Conservation (phyloP, 2,797 vertebrate genomes). For the Pantherophis alleghaniensis region DNA sequence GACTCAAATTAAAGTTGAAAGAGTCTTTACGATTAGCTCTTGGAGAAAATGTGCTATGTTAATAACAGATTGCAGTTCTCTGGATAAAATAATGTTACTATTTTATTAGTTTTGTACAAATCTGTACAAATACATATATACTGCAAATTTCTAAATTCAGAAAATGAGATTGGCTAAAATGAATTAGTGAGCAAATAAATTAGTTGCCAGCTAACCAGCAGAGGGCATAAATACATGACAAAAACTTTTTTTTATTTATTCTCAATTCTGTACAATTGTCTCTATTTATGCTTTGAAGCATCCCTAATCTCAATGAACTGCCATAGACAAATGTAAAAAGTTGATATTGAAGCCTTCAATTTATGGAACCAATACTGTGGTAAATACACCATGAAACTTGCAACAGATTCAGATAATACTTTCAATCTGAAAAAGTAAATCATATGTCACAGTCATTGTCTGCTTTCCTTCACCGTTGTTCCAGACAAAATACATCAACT, state of each 20-base stretch:
- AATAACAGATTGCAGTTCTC: neutral
- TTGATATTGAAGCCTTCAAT: neutral
- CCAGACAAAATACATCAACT: constrained; percentile 3
- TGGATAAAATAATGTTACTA: neutral
- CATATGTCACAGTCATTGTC: constrained; percentile 7
- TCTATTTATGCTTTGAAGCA: neutral
- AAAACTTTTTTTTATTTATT: neutral
- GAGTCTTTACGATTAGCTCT: neutral
- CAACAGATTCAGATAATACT: constrained; percentile 60
- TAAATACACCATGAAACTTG: constrained; percentile 50
- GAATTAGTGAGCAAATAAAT: neutral
- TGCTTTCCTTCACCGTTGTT: neutral
- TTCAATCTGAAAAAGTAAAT: constrained; percentile 64
- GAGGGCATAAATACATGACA: neutral
- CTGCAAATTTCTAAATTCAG: neutral
- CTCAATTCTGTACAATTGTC: neutral
- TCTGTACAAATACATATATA: neutral
- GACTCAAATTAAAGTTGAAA: neutral
- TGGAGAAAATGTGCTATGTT: neutral
- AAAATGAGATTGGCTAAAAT: neutral
- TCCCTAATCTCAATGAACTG: neutral
- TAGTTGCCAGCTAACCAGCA: neutral
- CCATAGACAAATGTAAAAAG: neutral
- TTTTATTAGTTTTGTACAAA: neutral
- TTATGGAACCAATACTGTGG: constrained; percentile 28